These are phyloP conservation scores for Xanthorhoe designata DNA, from an alignment of 2,888 invertebrate species.

Conservation along the genomic window DNA sequence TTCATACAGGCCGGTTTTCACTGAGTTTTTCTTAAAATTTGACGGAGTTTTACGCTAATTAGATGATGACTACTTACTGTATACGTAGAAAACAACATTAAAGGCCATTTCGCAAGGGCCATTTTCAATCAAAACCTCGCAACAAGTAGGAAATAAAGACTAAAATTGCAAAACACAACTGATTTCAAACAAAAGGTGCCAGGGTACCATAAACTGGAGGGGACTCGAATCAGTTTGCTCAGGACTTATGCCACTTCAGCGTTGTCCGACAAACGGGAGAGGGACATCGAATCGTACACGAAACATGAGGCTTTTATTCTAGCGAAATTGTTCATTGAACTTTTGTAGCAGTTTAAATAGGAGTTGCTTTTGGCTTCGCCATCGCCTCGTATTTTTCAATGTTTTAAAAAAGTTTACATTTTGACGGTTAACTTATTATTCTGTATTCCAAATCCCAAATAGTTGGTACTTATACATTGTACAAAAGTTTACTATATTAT, in stretches of 20 bases:
- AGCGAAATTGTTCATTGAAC: neutral
- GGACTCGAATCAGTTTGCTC: conserved; percentile 42
- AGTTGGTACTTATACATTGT: too few relatives aligned
- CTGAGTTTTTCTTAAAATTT: neutral
- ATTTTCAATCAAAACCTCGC: neutral
- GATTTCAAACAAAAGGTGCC: conserved; percentile 44
- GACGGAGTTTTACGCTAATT: too few relatives aligned
- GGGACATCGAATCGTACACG: conserved; percentile 15
- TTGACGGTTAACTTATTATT: too few relatives aligned
- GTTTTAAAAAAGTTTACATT: too few relatives aligned
- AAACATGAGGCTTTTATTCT: conserved; percentile 14
- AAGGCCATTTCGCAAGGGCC: too few relatives aligned
- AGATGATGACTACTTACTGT: too few relatives aligned
- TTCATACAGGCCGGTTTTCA: neutral
- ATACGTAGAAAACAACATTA: neutral
- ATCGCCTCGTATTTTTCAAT: too few relatives aligned
- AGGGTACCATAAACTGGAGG: conserved; percentile 33
- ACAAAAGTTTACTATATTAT: too few relatives aligned
- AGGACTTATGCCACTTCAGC: conserved; percentile 35
- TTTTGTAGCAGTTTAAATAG: neutral
- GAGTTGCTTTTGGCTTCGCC: neutral
- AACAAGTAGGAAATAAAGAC: conserved; percentile 7
- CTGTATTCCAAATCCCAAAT: too few relatives aligned
- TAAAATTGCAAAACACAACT: conserved; percentile 30
- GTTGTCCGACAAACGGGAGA: conserved; percentile 29